These are phyloP conservation scores for Gonatopus flavifemur DNA, from an alignment of 1,140 invertebrate genomes.

Conservation along the genomic window DNA sequence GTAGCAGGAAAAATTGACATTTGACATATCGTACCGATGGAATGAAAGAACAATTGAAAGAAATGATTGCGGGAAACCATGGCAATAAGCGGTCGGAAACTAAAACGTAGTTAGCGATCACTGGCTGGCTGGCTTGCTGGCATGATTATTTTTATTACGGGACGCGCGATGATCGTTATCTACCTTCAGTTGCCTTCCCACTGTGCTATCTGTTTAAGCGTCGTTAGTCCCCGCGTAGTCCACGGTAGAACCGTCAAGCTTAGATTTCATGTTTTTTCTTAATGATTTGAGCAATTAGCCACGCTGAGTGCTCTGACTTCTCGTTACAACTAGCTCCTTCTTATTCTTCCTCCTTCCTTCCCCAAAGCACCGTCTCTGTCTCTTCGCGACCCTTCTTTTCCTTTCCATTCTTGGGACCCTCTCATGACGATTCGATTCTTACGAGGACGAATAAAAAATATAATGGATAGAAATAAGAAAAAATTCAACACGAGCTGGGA, in stretches of 20 bases:
- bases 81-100: conserved; percentile 29
- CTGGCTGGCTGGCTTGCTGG: conserved; percentile 31
- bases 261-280: conserved; percentile 59
- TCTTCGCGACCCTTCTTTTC: neutral
- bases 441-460: conserved; percentile 17
- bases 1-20: no score
- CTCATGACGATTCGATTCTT: no score
- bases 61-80: conserved; percentile 21
- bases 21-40: no score
- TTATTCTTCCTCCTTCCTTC: conserved; percentile 28
- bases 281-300: conserved; percentile 60
- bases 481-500: no score
- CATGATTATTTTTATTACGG: conserved; percentile 59
- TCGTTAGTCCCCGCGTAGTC: conserved; percentile 15
- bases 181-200: conserved; percentile 53
- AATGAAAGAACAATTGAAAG: conserved; percentile 20
- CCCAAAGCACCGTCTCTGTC: neutral
- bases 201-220: conserved; percentile 23
- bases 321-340: conserved; percentile 39
- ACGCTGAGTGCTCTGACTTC: conserved; percentile 57
- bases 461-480: no score
- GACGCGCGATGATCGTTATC: conserved; percentile 47
- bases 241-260: conserved; percentile 32
- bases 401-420: no score
- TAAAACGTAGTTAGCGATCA: conserved; percentile 38